Evolutionary conservation across 2,888 invertebrate genomes (phyloP).

Genomic region (Cerceris ruficornis): DNA sequence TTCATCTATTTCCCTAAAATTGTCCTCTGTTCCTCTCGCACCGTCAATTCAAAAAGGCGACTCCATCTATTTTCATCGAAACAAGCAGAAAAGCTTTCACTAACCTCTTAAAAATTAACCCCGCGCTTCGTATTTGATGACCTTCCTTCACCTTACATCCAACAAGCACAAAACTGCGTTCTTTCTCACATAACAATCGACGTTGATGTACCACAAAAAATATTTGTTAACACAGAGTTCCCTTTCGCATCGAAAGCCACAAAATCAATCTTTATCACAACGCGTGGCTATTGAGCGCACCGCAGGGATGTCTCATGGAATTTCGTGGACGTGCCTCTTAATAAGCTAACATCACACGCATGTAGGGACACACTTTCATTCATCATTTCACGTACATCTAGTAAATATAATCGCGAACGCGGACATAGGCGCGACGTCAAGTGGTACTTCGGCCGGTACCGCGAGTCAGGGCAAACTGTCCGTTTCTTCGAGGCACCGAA

Average conservation of each 20-base stretch:
- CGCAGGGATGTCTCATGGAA: neutral
- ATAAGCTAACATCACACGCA: slow-evolving; percentile 6
- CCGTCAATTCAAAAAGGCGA: too few relatives aligned
- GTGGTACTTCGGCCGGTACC: slow-evolving; percentile 63
- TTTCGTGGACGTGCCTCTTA: neutral
- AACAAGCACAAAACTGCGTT: too few relatives aligned
- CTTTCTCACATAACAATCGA: too few relatives aligned
- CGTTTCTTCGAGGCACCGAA: slow-evolving; percentile 51
- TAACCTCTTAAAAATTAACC: too few relatives aligned
- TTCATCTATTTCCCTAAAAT: too few relatives aligned
- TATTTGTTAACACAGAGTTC: too few relatives aligned
- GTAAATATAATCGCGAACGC: neutral
- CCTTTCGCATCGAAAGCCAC: neutral
- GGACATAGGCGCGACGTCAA: neutral
- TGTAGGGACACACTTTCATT: slow-evolving; percentile 59
- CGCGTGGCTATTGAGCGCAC: neutral
- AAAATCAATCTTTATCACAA: neutral
- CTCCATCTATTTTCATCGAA: too few relatives aligned
- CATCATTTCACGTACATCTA: slow-evolving; percentile 46
- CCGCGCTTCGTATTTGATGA: too few relatives aligned
- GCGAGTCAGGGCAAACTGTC: slow-evolving; percentile 79
- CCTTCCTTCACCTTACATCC: too few relatives aligned
- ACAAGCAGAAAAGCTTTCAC: too few relatives aligned
- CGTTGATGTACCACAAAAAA: too few relatives aligned
- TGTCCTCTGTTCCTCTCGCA: too few relatives aligned